Evolutionary conservation across 2,113 vertebrate genomes (phyloP), one percentile per base, ranked within the genome.

Genomic region (Salminus brasiliensis): DNA sequence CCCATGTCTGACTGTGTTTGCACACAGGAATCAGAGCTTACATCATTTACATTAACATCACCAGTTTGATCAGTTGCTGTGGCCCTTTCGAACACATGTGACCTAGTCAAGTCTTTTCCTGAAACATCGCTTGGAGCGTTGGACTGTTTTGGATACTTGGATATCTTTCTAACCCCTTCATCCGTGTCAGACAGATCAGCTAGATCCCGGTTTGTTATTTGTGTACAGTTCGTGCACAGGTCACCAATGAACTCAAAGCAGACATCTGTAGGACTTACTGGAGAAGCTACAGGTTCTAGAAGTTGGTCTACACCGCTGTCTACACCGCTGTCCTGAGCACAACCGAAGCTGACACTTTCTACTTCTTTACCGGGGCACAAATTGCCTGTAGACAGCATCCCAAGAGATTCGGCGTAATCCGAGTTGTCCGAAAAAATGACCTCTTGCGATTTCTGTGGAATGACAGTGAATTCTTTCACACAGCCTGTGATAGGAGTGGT

Each of bases 371-470:
- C n/a, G n/a, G n/a, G n/a, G n/a, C n/a, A n/a, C n/a, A n/a, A n/a
- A n/a, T n/a, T n/a, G n/a, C n/a, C n/a, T n/a, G n/a, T n/a, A 81
- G 59, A 21, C 41, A 21, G n/a, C 21, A 62, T 49, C 27, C n/a
- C 27, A 69, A 10, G n/a, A 49, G 71, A 79, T 60, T 71, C 66
- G 9, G 32, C 39, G 29, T 53, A 41, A 34, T 39, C 76, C 1
- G 45, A 77, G 49, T 21, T 66, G 13, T 83, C 72, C 27, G 81
- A 81, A 62, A 62, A 81, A 79, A 86, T 81, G 29, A 81, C 75
- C 53, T 82, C 81, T 59, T 78, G 60, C 36, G 79, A 62, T 7
- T 52, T 49, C 12, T 84, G 79, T 16, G 83, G 45, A 57, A 57
- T 43, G 45, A 57, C 52, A 7, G 30, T 69, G 9, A 49, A 81